Percentiles rank a stretch among this genome's conserved stretches.
Evolutionary conservation across 2,888 invertebrate genomes (phyloP).

Genomic region (Leptopilina syphax): DNA sequence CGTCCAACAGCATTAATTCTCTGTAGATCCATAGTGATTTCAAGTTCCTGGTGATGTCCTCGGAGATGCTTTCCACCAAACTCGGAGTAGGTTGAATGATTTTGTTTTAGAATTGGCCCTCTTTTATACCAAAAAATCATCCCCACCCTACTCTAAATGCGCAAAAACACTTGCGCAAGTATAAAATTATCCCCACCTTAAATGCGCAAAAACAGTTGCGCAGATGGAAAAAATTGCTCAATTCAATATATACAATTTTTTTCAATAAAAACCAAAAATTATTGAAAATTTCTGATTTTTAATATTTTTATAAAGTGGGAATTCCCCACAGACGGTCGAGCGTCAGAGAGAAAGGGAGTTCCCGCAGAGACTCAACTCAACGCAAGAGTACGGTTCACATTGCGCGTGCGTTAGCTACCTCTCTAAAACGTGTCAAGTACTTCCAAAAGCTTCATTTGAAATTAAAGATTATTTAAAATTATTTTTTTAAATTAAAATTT

Average conservation of each 20-base stretch:
- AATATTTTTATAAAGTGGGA: background rate
- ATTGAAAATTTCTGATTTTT: background rate
- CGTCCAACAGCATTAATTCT: background rate
- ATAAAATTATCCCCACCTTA: no score
- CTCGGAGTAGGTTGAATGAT: background rate
- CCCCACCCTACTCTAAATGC: background rate
- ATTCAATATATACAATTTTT: background rate
- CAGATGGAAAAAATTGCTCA: no score
- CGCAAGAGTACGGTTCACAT: background rate
- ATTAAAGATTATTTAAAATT: no score
- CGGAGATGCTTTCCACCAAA: background rate
- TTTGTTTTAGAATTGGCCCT: background rate
- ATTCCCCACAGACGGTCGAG: background rate
- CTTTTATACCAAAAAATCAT: background rate
- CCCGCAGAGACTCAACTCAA: constrained; percentile 4
- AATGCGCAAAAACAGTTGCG: no score
- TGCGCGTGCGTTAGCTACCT: background rate
- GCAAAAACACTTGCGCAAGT: no score
- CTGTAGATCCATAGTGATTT: background rate
- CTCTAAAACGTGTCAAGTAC: no score
- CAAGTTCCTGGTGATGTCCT: background rate
- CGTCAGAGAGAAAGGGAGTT: background rate
- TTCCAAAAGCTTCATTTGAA: no score
- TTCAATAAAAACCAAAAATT: background rate
- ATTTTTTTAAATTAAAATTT: no score